Evolutionary conservation across 2,113 vertebrate species (phyloP), one percentile per base, ranked within the genome.

Genomic region (Argyrosomus japonicus): DNA sequence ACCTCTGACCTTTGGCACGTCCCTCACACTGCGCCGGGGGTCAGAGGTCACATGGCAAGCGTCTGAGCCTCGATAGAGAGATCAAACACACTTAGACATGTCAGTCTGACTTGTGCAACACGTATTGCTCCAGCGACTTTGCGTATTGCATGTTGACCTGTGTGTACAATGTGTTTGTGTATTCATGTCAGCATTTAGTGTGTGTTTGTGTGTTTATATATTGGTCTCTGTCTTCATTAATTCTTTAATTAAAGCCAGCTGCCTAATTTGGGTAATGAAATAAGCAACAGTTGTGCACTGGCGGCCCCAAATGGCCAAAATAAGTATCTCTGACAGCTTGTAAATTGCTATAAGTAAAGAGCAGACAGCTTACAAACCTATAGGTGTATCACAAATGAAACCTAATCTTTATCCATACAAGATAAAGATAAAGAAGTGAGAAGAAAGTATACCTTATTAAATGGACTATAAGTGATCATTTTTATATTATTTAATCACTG

Each of bases 1-100:
- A 93, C 88, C 90, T 79, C 69, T 73, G 86, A 86, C 78, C 78
- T 56, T 58, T 81, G 86, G 79, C 77, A 88, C 45, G 80, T 86
- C 80, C 48, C 83, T 90, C 86, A 82, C 47, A 72, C 64, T 75
- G 78, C 45, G 43, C 67, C 12, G 0, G 51, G 78, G 90, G 85
- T 91, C 90, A 88, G 60, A 82, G 90, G 86, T 90, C 88, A 69
- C 62, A 14, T 51, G 84, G 85, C 76, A 68, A 91, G 87, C 83
- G 54, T 87, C 89, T 88, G 87, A 89, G 82, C 78, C 23, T 84
- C 65, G 79, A 92, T 88, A 84, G 88, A 91, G 81, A 93, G 87
- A 87, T 94, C 91, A 91, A 85, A 92, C 90, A 81, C 83, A 85
- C 90, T 78, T 60, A 74, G 79, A 77, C 84, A 68, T 68, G 90